Percentiles rank a stretch among this genome's conserved stretches.
These are phyloP conservation scores for Meandrina meandrites DNA, from an alignment of 92 coral and sea anemone species.

Conservation along the genomic window DNA sequence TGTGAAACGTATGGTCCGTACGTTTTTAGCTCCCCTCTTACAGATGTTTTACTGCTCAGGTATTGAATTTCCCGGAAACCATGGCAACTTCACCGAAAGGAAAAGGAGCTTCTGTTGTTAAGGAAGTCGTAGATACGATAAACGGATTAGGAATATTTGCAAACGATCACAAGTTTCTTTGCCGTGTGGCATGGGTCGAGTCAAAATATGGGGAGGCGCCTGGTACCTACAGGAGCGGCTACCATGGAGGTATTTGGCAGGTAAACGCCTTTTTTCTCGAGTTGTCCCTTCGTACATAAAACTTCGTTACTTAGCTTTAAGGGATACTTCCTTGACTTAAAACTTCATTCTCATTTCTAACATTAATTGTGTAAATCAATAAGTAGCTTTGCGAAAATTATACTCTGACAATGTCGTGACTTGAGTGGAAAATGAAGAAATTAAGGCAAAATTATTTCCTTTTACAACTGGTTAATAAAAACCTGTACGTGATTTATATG, in stretches of 20 bases:
- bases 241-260: conserved; percentile 87
- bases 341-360: not conserved
- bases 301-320: not conserved
- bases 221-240: conserved; percentile 61
- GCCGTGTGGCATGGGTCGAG: conserved; percentile 87
- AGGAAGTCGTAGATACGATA: conserved; percentile 44
- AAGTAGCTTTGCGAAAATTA: too few species aligned
- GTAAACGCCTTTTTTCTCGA: conserved; percentile 13
- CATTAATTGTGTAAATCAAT: too few species aligned
- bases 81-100: conserved; percentile 34
- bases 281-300: not conserved
- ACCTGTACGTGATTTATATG: too few species aligned
- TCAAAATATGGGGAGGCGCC: conserved; percentile 68
- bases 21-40: too few species aligned
- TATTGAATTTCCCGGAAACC: not conserved
- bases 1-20: too few species aligned
- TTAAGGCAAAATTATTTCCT: too few species aligned
- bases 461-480: too few species aligned
- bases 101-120: conserved; percentile 65
- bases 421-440: too few species aligned
- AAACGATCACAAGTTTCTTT: conserved; percentile 69
- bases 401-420: too few species aligned
- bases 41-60: too few species aligned
- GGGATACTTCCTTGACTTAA: not conserved
- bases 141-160: conserved; percentile 52